These are phyloP conservation scores for Asarcornis scutulata DNA, from an alignment of 2,113 vertebrate genomes.

Conservation along the genomic window DNA sequence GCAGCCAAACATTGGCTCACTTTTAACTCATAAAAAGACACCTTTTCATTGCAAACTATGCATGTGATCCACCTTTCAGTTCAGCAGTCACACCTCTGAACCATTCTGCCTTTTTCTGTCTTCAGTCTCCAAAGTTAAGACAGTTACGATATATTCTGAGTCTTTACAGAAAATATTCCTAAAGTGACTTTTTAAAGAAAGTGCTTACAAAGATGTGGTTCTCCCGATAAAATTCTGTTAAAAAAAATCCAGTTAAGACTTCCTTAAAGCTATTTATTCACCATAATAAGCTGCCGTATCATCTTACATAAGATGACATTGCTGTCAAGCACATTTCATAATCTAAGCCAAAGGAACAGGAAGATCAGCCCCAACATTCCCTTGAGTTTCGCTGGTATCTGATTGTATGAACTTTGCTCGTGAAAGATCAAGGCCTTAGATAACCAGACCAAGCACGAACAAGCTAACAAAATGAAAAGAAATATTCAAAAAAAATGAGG, in stretches of 20 bases:
- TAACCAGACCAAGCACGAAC: not conserved
- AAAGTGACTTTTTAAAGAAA: not conserved
- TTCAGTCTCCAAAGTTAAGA: not conserved
- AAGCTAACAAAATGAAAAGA: not conserved
- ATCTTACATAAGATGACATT: not conserved
- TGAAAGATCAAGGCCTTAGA: not conserved
- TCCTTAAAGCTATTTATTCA: not conserved
- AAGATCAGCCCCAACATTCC: not conserved
- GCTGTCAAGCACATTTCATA: not conserved
- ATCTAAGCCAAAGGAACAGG: not conserved
- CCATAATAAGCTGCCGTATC: not conserved
- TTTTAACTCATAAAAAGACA: not conserved
- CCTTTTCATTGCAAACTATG: not conserved
- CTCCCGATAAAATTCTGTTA: not conserved
- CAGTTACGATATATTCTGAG: not conserved
- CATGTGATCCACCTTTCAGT: not conserved
- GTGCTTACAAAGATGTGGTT: not conserved
- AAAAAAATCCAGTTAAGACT: not conserved
- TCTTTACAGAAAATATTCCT: not conserved
- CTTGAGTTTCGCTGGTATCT: not conserved
- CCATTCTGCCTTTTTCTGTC: not conserved
- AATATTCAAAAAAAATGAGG: accelerated
- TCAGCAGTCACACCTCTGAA: not conserved
- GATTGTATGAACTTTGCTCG: not conserved
- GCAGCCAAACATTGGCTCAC: not conserved